Evolutionary conservation across 1,140 invertebrate species (phyloP), one percentile per base, ranked within the genome.

Genomic region (Drosophila trapezifrons): DNA sequence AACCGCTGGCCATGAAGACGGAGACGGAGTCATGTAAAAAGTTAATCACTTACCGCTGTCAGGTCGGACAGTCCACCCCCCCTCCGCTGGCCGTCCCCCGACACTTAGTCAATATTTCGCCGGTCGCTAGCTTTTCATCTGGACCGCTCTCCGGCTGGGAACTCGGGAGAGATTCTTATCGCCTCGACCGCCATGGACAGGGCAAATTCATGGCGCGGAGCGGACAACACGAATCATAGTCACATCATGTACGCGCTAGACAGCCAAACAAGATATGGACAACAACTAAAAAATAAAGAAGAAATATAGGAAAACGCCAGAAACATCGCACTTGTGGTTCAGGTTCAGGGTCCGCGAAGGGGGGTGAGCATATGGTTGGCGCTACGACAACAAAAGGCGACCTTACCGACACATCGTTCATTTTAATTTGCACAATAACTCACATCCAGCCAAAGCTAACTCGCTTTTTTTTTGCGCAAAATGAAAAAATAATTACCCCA

Each of bases 401-500:
- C 80, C 82, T 82, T 64, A 56, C 80, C 85, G 89, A 91, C 89
- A 85, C 80, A 89, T 84, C 89, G 84, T 91, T 91, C 80, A 84
- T 91, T 89, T 90, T 91, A 90, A 90, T 91, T 90, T 90, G 72
- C 58, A 74, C 78, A 67, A 78, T 78, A 74, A 90, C 71, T 80
- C 80, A 83, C 70, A 60, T 62, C 25, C 67, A 60, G 37, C 73
- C 25, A 58, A 76, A 76, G 60, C 46, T 51, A 67, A 49, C 72
- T 66, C 40, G 45, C 9, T 60, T 65, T 72, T n/a, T n/a, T 74
- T 66, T 58, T 76, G 43, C 45, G 47, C 63, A 75, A 79, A 59
- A 78, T 75, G 40, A 59, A 70, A 57, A 78, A 69, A 72, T 74
- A 78, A 67, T 64, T 52, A 65, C 60, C 47, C 45, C 43, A 25